Conservation (phyloP, 2,113 vertebrate species). For the Oplegnathus fasciatus region DNA sequence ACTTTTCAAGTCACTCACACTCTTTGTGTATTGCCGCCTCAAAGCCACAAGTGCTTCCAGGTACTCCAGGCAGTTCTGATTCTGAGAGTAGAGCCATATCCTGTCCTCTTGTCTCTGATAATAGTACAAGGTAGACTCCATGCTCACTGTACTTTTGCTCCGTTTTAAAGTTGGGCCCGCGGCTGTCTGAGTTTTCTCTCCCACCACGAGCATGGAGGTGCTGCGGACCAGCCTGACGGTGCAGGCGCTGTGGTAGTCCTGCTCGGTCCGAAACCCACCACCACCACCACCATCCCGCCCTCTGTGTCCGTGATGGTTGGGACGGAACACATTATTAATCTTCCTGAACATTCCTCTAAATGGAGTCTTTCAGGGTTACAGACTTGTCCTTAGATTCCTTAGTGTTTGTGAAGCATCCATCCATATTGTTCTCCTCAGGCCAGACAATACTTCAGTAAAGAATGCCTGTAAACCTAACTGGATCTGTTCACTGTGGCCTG, state of each 20-base stretch:
- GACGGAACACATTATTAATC: constrained; percentile 88
- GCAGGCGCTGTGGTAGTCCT: constrained; percentile 83
- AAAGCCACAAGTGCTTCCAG: constrained; percentile 93
- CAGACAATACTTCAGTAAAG: too few relatives aligned
- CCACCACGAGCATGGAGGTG: constrained; percentile 93
- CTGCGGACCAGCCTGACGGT: constrained; percentile 91
- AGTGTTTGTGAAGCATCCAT: neutral
- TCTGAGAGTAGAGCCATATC: constrained; percentile 91
- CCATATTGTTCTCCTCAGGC: constrained; percentile 26
- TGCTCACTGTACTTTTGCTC: constrained; percentile 89
- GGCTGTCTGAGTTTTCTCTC: constrained; percentile 81
- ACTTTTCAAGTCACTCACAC: constrained; percentile 86
- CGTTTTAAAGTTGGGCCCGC: constrained; percentile 87
- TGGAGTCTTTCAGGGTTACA: constrained; percentile 25
- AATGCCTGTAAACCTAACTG: neutral
- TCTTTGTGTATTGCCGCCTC: constrained; percentile 90
- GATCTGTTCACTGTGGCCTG: neutral
- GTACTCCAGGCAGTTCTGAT: constrained; percentile 94
- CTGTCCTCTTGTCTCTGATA: constrained; percentile 90
- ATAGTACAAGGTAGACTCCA: constrained; percentile 84
- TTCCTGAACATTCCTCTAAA: constrained; percentile 82
- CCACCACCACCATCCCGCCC: constrained; percentile 42
- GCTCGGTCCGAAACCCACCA: constrained; percentile 50
- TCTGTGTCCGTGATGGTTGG: constrained; percentile 79
- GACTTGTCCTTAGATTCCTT: neutral